Evolutionary conservation across 1,140 invertebrate species (phyloP).

Genomic region (Zaprionus capensis): DNA sequence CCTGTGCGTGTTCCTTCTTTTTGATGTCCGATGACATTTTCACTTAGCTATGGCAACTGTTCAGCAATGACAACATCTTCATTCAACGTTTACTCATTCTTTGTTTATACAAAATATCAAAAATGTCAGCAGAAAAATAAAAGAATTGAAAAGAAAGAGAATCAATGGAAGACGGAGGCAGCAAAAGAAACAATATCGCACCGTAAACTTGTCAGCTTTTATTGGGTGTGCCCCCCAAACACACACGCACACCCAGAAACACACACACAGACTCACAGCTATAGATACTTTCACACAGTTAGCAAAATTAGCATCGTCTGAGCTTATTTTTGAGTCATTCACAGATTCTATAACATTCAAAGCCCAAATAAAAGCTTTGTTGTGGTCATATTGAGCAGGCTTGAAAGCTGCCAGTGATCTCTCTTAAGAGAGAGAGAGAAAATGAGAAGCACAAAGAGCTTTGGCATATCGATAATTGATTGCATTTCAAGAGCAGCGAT

Average conservation of each 20-base stretch:
- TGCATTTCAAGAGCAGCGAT: background rate
- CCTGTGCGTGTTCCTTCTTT: no score
- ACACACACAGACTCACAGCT: background rate
- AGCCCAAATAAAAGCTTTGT: conserved; percentile 5
- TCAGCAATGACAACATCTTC: conserved; percentile 51
- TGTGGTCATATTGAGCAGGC: background rate
- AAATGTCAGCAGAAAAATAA: conserved; percentile 13
- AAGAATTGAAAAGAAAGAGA: background rate
- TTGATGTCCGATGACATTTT: no score
- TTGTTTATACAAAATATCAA: conserved; percentile 9
- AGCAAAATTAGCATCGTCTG: conserved; percentile 13
- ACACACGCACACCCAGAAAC: background rate
- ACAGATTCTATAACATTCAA: background rate
- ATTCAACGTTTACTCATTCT: conserved; percentile 48
- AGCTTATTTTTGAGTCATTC: conserved; percentile 20
- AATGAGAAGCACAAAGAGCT: no score
- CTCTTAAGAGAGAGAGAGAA: no score
- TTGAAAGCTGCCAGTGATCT: background rate
- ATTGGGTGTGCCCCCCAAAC: conserved; percentile 30
- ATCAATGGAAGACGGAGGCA: background rate
- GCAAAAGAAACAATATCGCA: background rate
- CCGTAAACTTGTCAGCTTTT: conserved; percentile 32
- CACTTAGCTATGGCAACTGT: background rate
- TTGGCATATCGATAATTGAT: no score
- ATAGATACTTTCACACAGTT: conserved; percentile 11